Percentiles rank a stretch among this genome's conserved stretches.
Evolutionary conservation across 2,888 invertebrate species (phyloP).

Genomic region (Cyclophora albipunctata): DNA sequence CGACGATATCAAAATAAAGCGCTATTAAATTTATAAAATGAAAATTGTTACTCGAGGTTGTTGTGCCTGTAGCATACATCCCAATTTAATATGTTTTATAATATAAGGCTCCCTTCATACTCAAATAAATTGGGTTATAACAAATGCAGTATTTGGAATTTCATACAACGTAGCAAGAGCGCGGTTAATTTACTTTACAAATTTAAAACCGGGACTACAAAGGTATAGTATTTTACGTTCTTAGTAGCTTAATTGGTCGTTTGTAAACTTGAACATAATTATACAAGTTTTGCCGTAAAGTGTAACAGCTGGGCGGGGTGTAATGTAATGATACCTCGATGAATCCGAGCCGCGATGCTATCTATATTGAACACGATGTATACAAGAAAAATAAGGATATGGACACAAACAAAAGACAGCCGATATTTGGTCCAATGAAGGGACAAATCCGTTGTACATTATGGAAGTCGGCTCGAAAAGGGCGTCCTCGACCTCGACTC

Average conservation of each 20-base stretch:
- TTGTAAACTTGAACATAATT: slow-evolving; percentile 57
- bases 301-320: slow-evolving; percentile 65
- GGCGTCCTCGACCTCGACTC: slow-evolving; percentile 31
- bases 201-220: not conserved
- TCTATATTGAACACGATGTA: slow-evolving; percentile 40
- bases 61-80: no score
- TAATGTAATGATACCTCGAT: slow-evolving; percentile 58
- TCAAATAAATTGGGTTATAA: no score
- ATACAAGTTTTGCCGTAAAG: slow-evolving; percentile 63
- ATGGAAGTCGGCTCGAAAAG: slow-evolving; percentile 35
- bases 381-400: slow-evolving; percentile 41
- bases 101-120: no score
- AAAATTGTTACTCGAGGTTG: no score
- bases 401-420: slow-evolving; percentile 37
- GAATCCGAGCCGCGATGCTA: slow-evolving; percentile 33
- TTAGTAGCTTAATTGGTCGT: slow-evolving; percentile 33
- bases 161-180: no score
- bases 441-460: slow-evolving; percentile 31
- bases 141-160: no score
- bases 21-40: no score
- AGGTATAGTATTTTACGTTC: no score
- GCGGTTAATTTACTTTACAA: no score
- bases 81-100: no score
- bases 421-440: slow-evolving; percentile 40
- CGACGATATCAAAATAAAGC: no score